Percentiles rank a stretch among this genome's conserved stretches.
Evolutionary conservation across 2,797 vertebrate species (phyloP).

Genomic region (Diplodus puntazzo): DNA sequence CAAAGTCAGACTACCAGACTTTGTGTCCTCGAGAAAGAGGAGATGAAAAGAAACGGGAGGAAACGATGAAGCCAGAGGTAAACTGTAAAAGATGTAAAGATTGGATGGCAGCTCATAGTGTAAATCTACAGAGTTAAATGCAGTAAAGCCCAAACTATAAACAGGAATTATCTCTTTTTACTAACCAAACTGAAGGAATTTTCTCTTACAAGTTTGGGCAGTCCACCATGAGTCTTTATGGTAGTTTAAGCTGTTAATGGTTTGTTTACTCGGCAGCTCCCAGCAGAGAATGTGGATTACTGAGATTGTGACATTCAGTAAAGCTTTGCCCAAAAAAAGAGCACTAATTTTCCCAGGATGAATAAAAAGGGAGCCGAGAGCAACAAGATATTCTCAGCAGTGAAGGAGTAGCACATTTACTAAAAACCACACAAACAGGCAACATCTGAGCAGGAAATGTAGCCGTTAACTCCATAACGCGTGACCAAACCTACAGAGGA

Average conservation of each 20-base stretch:
- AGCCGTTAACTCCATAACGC: constrained; percentile 2
- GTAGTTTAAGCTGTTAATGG: constrained; percentile 45
- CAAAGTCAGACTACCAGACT: constrained; percentile 47
- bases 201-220: constrained; percentile 3
- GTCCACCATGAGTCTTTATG: constrained; percentile 5
- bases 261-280: constrained; percentile 61
- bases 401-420: background rate
- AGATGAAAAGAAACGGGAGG: constrained; percentile 40
- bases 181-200: too few relatives aligned
- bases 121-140: background rate
- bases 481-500: constrained; percentile 38
- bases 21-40: constrained; percentile 23
- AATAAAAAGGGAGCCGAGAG: constrained; percentile 14
- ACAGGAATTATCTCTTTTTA: background rate
- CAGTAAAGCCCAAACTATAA: background rate
- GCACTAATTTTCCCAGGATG: constrained; percentile 12
- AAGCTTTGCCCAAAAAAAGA: constrained; percentile 12
- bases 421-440: constrained; percentile 10
- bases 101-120: background rate
- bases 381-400: constrained; percentile 11
- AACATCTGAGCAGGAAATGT: constrained; percentile 15
- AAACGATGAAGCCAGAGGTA: constrained; percentile 10
- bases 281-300: constrained; percentile 16
- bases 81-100: background rate
- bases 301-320: constrained; percentile 6